Evolutionary conservation across 2,888 invertebrate genomes (phyloP), one percentile per base, ranked within the genome.

Genomic region (Salticus scenicus): DNA sequence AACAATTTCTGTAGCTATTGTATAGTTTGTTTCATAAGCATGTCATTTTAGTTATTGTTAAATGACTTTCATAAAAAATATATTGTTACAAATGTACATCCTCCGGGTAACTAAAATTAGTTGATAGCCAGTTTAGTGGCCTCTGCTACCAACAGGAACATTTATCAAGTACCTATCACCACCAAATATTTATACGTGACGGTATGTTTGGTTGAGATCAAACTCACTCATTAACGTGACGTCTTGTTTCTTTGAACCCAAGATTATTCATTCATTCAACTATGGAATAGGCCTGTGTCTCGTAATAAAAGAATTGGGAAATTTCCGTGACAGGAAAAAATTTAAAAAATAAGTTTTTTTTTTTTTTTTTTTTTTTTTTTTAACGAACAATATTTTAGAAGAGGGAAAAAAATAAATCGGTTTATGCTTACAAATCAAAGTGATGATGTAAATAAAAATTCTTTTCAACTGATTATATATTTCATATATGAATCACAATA

Each of bases 101-200:
- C 31, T 20, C 33, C 5, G 17, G 47, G 30, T 37, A 41, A 57
- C n/a, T 47, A 12, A 69, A 76, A 76, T 76, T 76, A 67, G 37
- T 71, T 27, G 41, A 78, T 64, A 71, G 41, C 31, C 63, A 30
- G 63, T 70, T 78, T 37, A 42, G 37, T 37, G n/a, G 33, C 51
- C n/a, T 20, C 42, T 75, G 28, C 41, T 66, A 30, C 14, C 1
- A 24, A 14, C n/a, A n/a, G 30, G 7, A 31, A 41, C 78, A 78
- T 78, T 64, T 30, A 71, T 78, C 71, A 37, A 8, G 33, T 8
- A 69, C 12, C 69, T 51, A 77, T 69, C 57, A 42, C 28, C 27
- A 70, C 24, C 69, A 37, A 63, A 63, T 71, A 28, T 78, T 41
- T 20, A 14, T 71, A 71, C 71, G 63, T 17, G 67, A 69, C 20